Conservation (phyloP, 2,113 vertebrate genomes). For the Cyphomyrus plagiostoma region DNA sequence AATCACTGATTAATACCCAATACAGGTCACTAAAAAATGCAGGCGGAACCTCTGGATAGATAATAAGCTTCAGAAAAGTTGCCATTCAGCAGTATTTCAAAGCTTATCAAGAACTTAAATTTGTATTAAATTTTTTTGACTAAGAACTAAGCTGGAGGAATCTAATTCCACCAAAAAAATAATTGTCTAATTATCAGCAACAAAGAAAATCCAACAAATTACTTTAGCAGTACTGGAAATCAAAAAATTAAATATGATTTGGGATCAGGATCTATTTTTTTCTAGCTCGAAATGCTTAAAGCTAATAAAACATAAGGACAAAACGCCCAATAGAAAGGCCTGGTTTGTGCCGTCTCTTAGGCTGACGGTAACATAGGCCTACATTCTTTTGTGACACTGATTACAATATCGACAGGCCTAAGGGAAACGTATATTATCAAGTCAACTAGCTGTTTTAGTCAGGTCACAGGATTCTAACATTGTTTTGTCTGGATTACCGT, state of each 20-base stretch:
- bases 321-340: not conserved
- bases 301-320: not conserved
- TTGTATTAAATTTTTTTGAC: not conserved
- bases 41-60: not conserved
- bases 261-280: not conserved
- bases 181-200: not conserved
- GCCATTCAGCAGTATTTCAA: not conserved
- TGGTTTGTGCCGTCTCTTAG: not conserved
- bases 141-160: not conserved
- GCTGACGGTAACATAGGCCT: not conserved
- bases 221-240: not conserved
- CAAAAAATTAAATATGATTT: not conserved
- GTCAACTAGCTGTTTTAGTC: constrained; percentile 9
- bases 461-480: constrained; percentile 13
- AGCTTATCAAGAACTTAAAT: not conserved
- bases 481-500: constrained; percentile 20
- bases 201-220: not conserved
- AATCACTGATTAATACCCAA: not conserved
- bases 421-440: not conserved
- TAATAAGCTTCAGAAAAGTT: not conserved
- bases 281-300: not conserved
- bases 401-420: not conserved
- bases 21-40: not conserved
- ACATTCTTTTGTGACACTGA: not conserved
- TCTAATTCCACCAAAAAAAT: not conserved